Percentiles rank a stretch among this genome's conserved stretches.
These are phyloP conservation scores for Thaleichthys pacificus DNA, from an alignment of 2,797 vertebrate species.

Conservation along the genomic window DNA sequence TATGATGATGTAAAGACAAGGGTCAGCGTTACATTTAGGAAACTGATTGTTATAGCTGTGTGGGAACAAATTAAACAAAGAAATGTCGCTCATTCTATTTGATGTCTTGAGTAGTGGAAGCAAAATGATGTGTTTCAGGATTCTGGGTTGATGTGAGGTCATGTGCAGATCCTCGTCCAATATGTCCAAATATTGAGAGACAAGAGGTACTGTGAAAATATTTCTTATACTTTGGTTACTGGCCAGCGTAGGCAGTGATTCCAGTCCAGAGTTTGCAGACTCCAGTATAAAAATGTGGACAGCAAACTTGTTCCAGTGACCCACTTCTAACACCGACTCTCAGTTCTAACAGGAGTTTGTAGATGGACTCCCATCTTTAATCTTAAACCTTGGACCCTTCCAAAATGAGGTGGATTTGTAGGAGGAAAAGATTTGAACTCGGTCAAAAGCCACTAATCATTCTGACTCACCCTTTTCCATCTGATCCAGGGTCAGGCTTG, in stretches of 20 bases:
- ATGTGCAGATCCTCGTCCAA: not conserved
- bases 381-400: conserved; percentile 37
- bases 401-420: conserved; percentile 61
- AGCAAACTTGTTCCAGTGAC: too few relatives aligned
- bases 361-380: conserved; percentile 54
- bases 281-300: too few relatives aligned
- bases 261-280: too few relatives aligned
- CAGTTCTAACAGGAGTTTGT: conserved; percentile 34
- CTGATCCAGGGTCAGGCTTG: conserved; percentile 58
- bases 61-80: not conserved
- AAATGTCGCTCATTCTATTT: not conserved
- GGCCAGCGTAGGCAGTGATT: too few relatives aligned
- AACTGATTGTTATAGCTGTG: not conserved
- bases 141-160: not conserved
- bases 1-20: not conserved
- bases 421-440: conserved; percentile 47
- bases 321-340: too few relatives aligned
- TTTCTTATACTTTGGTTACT: too few relatives aligned
- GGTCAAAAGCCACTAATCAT: conserved; percentile 65
- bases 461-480: conserved; percentile 47
- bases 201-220: conserved; percentile 50
- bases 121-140: too few relatives aligned
- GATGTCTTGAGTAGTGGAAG: conserved; percentile 18
- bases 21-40: not conserved
- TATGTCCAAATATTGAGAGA: conserved; percentile 51